These are phyloP conservation scores for Todus mexicanus DNA, from an alignment of 2,797 vertebrate species.

Conservation along the genomic window DNA sequence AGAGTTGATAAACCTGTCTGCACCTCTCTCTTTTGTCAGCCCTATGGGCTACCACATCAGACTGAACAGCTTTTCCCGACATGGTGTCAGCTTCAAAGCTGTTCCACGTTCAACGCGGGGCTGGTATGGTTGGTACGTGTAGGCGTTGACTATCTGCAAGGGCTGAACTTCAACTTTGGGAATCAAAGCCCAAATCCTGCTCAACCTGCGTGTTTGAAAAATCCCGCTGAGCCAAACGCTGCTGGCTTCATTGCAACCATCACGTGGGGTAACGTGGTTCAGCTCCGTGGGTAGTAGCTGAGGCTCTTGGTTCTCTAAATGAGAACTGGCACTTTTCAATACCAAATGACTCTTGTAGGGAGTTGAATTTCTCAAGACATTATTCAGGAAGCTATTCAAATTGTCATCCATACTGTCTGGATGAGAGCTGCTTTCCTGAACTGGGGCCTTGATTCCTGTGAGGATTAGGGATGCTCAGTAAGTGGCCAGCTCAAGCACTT, in stretches of 20 bases:
- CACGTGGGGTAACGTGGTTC: neutral
- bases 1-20: neutral
- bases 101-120: neutral
- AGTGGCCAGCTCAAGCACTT: constrained; percentile 12
- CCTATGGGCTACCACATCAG: neutral
- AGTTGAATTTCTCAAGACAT: neutral
- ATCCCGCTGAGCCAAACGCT: neutral
- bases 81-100: neutral
- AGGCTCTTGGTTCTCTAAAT: neutral
- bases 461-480: neutral
- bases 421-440: neutral
- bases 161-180: neutral
- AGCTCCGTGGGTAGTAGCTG: neutral
- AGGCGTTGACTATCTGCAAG: neutral
- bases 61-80: neutral
- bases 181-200: neutral
- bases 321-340: neutral
- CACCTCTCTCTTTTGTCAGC: neutral
- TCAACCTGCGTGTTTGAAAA: neutral
- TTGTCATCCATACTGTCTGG: neutral
- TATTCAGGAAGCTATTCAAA: neutral
- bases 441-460: neutral
- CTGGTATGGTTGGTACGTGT: neutral
- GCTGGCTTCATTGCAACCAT: neutral
- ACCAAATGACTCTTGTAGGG: neutral